phyloP scores from a whole-genome alignment of 2,113 vertebrate species.

The Urocynchramus pylzowi region DNA sequence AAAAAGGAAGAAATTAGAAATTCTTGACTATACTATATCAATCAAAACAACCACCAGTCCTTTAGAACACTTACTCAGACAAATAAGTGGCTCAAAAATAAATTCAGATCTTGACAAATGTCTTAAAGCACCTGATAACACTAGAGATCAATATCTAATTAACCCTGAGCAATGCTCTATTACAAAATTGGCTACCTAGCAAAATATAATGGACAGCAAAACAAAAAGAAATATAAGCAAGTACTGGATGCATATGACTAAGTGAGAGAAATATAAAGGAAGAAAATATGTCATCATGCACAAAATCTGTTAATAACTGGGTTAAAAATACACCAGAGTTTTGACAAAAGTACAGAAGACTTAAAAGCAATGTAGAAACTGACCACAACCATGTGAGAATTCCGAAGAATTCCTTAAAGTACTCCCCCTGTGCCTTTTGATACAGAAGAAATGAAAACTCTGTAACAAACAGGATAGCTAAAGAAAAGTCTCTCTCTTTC shows the following conservation, averaged over 20 bases:
- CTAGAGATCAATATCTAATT: constrained; percentile 50
- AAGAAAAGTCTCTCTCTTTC: background rate
- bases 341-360: background rate
- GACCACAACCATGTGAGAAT: background rate
- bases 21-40: background rate
- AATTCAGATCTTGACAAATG: constrained; percentile 28
- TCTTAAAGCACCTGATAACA: background rate
- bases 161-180: background rate
- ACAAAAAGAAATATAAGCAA: background rate
- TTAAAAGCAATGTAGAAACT: background rate
- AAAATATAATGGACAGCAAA: background rate
- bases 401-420: background rate
- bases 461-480: background rate
- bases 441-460: background rate
- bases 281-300: background rate
- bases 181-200: background rate
- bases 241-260: background rate
- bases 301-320: background rate
- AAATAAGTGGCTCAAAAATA: background rate
- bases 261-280: background rate
- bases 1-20: background rate
- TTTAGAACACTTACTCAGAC: background rate
- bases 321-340: background rate
- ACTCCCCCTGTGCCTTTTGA: background rate
- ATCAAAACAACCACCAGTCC: background rate